phyloP scores from a whole-genome alignment of 2,797 vertebrate species.

The Yasuhikotakia modesta region DNA sequence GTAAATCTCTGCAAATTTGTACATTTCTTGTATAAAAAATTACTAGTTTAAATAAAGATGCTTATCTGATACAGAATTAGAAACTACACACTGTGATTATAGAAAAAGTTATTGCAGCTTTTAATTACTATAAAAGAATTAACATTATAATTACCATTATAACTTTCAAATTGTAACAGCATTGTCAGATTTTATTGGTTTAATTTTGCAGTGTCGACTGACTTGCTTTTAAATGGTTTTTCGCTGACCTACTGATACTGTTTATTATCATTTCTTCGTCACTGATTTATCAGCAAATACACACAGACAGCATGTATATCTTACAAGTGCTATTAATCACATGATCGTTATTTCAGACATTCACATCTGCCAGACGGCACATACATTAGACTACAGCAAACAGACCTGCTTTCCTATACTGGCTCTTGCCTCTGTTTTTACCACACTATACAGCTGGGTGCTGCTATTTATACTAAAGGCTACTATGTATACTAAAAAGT shows the following conservation, averaged over 20 bases:
- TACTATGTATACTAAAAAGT: no score
- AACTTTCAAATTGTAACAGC: no score
- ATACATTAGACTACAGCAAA: conserved; percentile 67
- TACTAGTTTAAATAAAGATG: no score
- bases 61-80: no score
- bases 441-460: conserved; percentile 39
- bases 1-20: not conserved
- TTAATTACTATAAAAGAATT: no score
- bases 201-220: not conserved
- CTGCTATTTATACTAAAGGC: not conserved
- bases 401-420: conserved; percentile 49
- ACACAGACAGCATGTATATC: not conserved
- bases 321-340: conserved; percentile 69
- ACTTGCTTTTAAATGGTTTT: not conserved
- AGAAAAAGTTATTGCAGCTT: no score
- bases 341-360: conserved; percentile 65
- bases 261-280: not conserved
- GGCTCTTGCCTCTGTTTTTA: conserved; percentile 13
- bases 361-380: conserved; percentile 61
- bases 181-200: no score
- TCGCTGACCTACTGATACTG: not conserved
- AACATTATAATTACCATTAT: no score
- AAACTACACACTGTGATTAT: no score
- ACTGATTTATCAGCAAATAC: conserved; percentile 6
- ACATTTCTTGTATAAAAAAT: no score